A percentile compares a stretch with the other conserved stretches of the same genome.
phyloP scores from a whole-genome alignment of 2,888 invertebrate species.

The Spilarctia lutea region DNA sequence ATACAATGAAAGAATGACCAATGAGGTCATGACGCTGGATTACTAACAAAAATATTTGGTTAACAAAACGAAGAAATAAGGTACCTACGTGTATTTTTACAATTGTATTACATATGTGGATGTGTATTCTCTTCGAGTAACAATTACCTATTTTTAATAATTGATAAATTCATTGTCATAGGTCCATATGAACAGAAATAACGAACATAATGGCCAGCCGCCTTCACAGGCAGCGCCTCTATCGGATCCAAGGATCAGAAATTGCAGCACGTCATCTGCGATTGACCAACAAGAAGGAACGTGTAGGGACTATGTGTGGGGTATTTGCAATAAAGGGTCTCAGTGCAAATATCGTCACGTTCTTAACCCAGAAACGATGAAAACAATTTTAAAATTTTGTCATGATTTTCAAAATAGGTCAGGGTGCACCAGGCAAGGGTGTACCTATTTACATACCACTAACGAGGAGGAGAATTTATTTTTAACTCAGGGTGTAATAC shows the following conservation, averaged over 20 bases:
- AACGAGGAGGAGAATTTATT: conserved; percentile 73
- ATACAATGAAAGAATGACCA: too few species aligned
- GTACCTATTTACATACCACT: conserved; percentile 72
- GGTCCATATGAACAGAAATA: conserved; percentile 59
- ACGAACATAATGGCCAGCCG: conserved; percentile 70
- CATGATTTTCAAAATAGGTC: conserved; percentile 76
- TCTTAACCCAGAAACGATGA: conserved; percentile 71
- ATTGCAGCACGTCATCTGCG: conserved; percentile 24
- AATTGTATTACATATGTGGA: neutral
- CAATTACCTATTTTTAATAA: neutral
- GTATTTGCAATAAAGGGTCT: conserved; percentile 68
- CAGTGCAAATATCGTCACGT: conserved; percentile 73
- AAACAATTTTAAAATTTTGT: conserved; percentile 72
- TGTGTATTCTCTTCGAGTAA: neutral
- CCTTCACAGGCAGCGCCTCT: conserved; percentile 56
- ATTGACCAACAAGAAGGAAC: conserved; percentile 42
- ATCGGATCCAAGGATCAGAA: conserved; percentile 49
- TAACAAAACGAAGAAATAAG: neutral
- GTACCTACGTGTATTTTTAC: neutral
- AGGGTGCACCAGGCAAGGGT: conserved; percentile 69
- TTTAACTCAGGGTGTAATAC: conserved; percentile 64
- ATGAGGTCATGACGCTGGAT: too few species aligned
- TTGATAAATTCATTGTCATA: conserved; percentile 14
- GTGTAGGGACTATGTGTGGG: conserved; percentile 77
- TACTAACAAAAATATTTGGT: too few species aligned